A percentile compares a stretch with the other conserved stretches of the same genome.
phyloP scores from a whole-genome alignment of 2,888 invertebrate genomes.

The Lypha dubia region DNA sequence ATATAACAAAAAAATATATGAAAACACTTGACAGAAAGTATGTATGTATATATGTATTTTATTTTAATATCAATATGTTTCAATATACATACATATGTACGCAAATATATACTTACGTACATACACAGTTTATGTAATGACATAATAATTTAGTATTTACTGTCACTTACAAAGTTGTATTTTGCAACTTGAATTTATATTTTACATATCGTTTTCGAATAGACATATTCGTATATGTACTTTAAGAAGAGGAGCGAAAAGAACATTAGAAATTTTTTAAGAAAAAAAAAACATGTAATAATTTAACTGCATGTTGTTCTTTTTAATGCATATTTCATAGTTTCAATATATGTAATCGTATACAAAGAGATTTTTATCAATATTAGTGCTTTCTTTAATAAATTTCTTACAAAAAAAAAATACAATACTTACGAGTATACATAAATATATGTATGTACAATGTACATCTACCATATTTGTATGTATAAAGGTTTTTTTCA shows the following conservation, averaged over 20 bases:
- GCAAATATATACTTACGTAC: not conserved
- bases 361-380: conserved; percentile 11
- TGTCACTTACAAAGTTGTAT: conserved; percentile 56
- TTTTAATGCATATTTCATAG: not conserved
- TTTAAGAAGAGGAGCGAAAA: no score
- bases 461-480: not conserved
- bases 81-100: conserved; percentile 4
- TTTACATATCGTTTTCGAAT: conserved; percentile 40
- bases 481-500: not conserved
- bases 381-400: not conserved
- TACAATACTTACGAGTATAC: no score
- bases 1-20: no score
- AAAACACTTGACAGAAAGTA: no score
- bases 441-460: no score
- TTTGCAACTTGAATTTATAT: conserved; percentile 47
- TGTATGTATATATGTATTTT: no score
- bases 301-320: not conserved
- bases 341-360: not conserved
- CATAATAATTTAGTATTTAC: conserved; percentile 60
- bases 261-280: conserved; percentile 42
- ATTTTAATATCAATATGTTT: conserved; percentile 11
- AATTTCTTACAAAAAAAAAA: no score
- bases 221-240: not conserved
- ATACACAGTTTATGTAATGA: not conserved
- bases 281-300: not conserved